Percentiles rank a stretch among this genome's conserved stretches.
Evolutionary conservation across 2,888 invertebrate genomes (phyloP).

Genomic region (Plebejus anna): DNA sequence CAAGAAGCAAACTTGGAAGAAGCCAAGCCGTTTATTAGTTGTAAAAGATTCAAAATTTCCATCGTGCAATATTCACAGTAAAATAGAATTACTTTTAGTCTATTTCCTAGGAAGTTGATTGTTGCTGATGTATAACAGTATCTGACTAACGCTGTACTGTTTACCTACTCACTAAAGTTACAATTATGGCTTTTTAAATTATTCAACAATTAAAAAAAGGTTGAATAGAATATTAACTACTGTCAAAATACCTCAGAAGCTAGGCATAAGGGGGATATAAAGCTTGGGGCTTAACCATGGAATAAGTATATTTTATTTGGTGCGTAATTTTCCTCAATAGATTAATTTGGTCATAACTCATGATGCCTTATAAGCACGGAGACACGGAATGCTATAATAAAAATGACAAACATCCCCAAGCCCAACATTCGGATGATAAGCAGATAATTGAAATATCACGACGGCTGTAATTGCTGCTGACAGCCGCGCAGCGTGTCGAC

Average conservation of each 20-base stretch:
- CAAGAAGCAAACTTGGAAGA: too few species aligned
- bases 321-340: neutral
- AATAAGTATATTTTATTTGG: too few species aligned
- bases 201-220: too few species aligned
- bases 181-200: too few species aligned
- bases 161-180: too few species aligned
- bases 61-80: neutral
- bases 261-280: too few species aligned
- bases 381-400: neutral
- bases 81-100: too few species aligned
- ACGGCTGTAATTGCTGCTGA: constrained; percentile 9
- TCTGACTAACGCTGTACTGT: neutral
- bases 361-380: neutral
- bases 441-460: constrained; percentile 21
- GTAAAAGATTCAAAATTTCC: neutral
- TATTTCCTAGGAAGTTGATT: too few species aligned
- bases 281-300: too few species aligned
- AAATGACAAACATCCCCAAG: neutral
- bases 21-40: too few species aligned
- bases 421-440: neutral
- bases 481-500: constrained; percentile 9
- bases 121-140: neutral
- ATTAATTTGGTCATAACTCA: neutral
- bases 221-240: too few species aligned
- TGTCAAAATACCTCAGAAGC: too few species aligned